Conservation (phyloP, 2,797 vertebrate species). For the Trematomus bernacchii region DNA sequence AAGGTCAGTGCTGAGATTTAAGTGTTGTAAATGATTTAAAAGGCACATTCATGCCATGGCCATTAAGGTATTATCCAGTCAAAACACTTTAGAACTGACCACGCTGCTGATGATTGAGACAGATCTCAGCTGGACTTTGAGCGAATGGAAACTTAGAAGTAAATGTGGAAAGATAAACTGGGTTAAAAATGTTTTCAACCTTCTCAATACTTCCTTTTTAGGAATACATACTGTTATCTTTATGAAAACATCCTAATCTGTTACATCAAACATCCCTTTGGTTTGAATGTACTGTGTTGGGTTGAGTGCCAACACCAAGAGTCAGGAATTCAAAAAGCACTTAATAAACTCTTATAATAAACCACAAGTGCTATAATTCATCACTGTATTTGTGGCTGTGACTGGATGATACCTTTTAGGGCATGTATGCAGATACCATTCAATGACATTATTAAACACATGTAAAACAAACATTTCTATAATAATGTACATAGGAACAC, state of each 20-base stretch:
- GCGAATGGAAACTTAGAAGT: conserved; percentile 30
- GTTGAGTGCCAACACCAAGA: conserved; percentile 21
- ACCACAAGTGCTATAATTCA: conserved; percentile 19
- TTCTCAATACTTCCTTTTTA: conserved; percentile 19
- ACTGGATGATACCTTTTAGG: conserved; percentile 65
- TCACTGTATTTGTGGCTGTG: conserved; percentile 18
- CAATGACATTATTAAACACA: conserved; percentile 33
- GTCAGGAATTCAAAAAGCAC: conserved; percentile 34
- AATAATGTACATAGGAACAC: conserved; percentile 46
- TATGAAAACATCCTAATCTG: conserved; percentile 26
- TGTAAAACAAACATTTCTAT: conserved; percentile 43
- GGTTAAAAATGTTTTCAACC: conserved; percentile 17
- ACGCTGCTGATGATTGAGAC: conserved; percentile 1
- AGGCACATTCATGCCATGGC: conserved; percentile 78
- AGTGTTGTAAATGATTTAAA: conserved; percentile 57
- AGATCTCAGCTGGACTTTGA: conserved; percentile 23
- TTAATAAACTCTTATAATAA: conserved; percentile 25
- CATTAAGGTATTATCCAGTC: conserved; percentile 68
- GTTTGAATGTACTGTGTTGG: conserved; percentile 13
- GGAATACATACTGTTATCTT: conserved; percentile 25
- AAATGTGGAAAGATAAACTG: neutral
- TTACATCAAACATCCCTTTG: conserved; percentile 15
- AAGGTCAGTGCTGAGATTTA: conserved; percentile 56
- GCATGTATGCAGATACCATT: conserved; percentile 65
- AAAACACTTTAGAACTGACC: conserved; percentile 28